These are phyloP conservation scores for Cheilosia urbana DNA, from an alignment of 2,888 invertebrate genomes.

Conservation along the genomic window DNA sequence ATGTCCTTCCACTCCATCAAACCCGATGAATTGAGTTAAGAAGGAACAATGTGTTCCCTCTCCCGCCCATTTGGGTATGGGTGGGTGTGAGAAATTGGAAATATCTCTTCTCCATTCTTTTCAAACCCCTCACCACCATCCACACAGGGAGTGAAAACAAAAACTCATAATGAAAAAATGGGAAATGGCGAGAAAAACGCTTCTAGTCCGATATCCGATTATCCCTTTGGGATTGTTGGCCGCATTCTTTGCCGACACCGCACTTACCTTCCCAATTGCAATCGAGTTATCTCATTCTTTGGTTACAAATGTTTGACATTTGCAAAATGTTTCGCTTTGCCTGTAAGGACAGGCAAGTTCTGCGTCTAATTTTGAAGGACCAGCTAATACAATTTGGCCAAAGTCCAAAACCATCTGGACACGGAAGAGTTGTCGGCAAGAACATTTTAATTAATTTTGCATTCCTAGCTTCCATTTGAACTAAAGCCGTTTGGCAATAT, in stretches of 20 bases:
- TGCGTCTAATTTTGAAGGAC: constrained; percentile 19
- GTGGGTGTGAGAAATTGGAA: constrained; percentile 60
- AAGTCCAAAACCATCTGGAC: constrained; percentile 46
- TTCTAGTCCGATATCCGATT: constrained; percentile 42
- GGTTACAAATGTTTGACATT: constrained; percentile 36
- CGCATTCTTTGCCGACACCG: constrained; percentile 30
- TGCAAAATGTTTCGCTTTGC: constrained; percentile 36
- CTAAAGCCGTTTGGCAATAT: constrained; percentile 25
- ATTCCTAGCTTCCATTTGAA: constrained; percentile 53
- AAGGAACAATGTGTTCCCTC: constrained; percentile 50
- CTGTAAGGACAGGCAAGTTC: constrained; percentile 16
- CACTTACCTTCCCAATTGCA: constrained; percentile 35
- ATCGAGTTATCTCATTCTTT: constrained; percentile 25
- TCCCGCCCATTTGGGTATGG: no score
- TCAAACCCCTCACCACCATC: constrained; percentile 18
- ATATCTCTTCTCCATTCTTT: constrained; percentile 33
- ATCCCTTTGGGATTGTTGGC: constrained; percentile 42
- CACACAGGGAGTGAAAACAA: constrained; percentile 26
- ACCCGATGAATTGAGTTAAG: constrained; percentile 60
- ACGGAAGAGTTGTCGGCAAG: constrained; percentile 25
- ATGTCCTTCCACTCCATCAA: constrained; percentile 72
- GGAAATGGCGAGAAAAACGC: constrained; percentile 32
- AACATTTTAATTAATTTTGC: constrained; percentile 72
- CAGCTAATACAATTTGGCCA: constrained; percentile 56
- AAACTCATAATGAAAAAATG: constrained; percentile 30